Evolutionary conservation across 2,888 invertebrate genomes (phyloP), one percentile per base, ranked within the genome.

Genomic region (Nemurella pictetii): DNA sequence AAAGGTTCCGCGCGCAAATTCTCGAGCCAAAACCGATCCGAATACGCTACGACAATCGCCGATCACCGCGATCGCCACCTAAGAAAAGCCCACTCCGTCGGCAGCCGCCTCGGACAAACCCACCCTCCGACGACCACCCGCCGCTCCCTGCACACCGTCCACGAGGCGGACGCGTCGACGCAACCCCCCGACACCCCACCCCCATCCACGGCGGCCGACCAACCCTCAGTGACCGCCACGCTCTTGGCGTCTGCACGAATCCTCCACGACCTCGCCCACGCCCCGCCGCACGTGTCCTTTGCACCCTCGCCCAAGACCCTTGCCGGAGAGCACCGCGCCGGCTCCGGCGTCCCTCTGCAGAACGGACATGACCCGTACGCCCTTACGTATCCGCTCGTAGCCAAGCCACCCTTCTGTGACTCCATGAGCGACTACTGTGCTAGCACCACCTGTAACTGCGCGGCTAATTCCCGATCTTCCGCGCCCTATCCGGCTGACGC

Each of bases 261-360:
- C 55, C 20, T 55, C 55, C 55, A 20, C 15, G 20, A 55, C 9
- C 55, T 75, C 27, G 28, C 28, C 12, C 25, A 9, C n/a, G 26
- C 26, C 35, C 35, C 80, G 26, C 80, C 80, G 2, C 80, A 35
- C 80, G 80, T 81, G n/a, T 81, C 80, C 7, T 81, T 81, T 35
- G 80, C 80, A 25, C 80, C 80, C 7, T 35, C 35, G 4, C 32
- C 36, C 75, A 75, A 28, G n/a, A 25, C 28, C 75, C 26, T 28
- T 75, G 9, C 27, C 75, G 75, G n/a, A n/a, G n/a, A n/a, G n/a
- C 26, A 75, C 26, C 27, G n/a, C n/a, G n/a, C 55, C 20, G 9
- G 55, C 55, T 55, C 1, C 1, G 15, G 9, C 9, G 55, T 2
- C 15, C 9, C 15, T 55, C 55, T 55, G 9, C 55, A 55, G 20